phyloP scores from a whole-genome alignment of 2,113 vertebrate genomes.

The Glaucomys volans region DNA sequence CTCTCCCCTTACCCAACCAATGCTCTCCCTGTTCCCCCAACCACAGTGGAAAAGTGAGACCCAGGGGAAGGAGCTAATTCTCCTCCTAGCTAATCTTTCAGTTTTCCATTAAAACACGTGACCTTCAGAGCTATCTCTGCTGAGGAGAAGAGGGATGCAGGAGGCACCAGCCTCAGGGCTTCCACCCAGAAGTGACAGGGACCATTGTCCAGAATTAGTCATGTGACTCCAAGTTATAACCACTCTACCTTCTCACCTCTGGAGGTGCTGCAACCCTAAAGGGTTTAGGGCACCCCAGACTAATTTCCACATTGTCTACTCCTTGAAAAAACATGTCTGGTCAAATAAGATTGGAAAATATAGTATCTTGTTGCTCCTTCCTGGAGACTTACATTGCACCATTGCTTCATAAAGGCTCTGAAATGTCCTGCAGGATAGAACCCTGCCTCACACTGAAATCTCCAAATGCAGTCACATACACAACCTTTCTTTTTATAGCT shows the following conservation, averaged over 20 bases:
- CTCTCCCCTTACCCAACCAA: neutral
- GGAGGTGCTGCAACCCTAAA: neutral
- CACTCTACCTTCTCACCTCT: neutral
- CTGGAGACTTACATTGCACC: neutral
- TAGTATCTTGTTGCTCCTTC: neutral
- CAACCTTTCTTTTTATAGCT: neutral
- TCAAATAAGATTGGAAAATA: constrained; percentile 7
- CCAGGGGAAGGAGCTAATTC: neutral
- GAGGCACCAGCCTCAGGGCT: fast-evolving
- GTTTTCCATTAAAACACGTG: neutral
- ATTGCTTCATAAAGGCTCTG: neutral
- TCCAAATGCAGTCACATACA: neutral
- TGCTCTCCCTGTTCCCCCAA: fast-evolving
- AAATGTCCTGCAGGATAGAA: neutral
- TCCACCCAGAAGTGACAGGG: neutral
- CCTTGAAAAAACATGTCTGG: neutral
- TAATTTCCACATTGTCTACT: neutral
- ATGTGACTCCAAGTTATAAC: neutral
- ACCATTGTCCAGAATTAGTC: neutral
- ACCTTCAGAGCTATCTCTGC: neutral
- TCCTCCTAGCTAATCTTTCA: neutral
- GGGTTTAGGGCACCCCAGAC: neutral
- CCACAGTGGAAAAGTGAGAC: neutral
- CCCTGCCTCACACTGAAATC: neutral
- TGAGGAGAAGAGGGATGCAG: neutral